Evolutionary conservation across 2,888 invertebrate genomes (phyloP), one percentile per base, ranked within the genome.

Genomic region (Leptinotarsa juncta): DNA sequence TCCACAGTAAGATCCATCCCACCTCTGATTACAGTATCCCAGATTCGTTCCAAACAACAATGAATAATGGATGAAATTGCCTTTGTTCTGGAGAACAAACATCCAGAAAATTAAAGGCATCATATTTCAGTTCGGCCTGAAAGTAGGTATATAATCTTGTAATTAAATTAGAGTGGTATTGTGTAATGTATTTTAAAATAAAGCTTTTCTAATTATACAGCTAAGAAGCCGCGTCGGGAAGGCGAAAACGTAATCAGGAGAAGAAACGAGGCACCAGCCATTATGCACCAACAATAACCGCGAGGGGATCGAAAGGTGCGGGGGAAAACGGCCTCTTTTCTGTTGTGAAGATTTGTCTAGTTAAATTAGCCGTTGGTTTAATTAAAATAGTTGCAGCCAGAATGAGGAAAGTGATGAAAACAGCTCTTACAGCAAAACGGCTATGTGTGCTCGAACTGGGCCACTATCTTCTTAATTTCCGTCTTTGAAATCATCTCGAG

Each of bases 301-400:
- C 80, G 73, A 75, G 77, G 72, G 71, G 72, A 72, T 71, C 16
- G 57, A 71, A 72, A 18, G 70, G 74, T 55, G 55, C 67, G 65
- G 70, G 53, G 57, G 32, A 74, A 73, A 77, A 75, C 76, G 68
- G 79, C 79, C 80, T 82, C 82, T 83, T 84, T 84, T 83, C 83
- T 83, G 76, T 77, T 78, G 74, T 80, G 74, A 84, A 86, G 86
- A 86, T 87, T 86, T 86, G 86, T 87, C 86, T 87, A 86, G 86
- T 86, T 87, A 87, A 88, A 88, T 88, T 87, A 88, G 87, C 86
- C 86, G 86, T 86, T 84, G 86, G 84, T 87, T 88, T 88, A 88
- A 88, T 88, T 88, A 87, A 88, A 88, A 88, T 88, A 88, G 88
- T 88, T 88, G 85, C 83, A 85, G 84, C 85, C 84, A 83, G 84